A percentile compares a stretch with the other conserved stretches of the same genome.
Evolutionary conservation across 23 tunicate genomes (phyloP).

Genomic region (Corella eumyota): DNA sequence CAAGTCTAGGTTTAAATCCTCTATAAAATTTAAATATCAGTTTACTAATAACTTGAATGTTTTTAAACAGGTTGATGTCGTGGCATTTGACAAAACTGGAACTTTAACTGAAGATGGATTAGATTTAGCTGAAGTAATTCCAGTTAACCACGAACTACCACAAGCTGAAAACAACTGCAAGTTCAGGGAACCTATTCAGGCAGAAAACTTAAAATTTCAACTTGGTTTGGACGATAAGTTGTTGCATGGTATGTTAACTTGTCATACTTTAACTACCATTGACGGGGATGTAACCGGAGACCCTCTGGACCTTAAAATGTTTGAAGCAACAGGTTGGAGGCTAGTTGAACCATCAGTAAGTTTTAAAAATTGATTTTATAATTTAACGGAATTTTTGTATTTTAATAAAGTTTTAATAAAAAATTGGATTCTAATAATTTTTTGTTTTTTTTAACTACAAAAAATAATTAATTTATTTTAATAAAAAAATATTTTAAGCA

Average conservation of each 20-base stretch:
- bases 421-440: no score
- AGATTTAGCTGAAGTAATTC: slow-evolving; percentile 36
- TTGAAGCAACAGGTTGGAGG: slow-evolving; percentile 86
- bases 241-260: slow-evolving; percentile 57
- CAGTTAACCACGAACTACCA: background rate
- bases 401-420: no score
- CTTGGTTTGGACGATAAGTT: slow-evolving; percentile 11
- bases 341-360: slow-evolving; percentile 75
- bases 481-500: no score
- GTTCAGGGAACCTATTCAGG: slow-evolving; percentile 4
- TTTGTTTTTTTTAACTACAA: no score
- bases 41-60: no score
- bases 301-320: slow-evolving; percentile 96
- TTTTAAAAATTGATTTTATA: no score
- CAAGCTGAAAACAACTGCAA: slow-evolving; percentile 1
- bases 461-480: no score
- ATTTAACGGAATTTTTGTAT: no score
- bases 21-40: no score
- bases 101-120: slow-evolving; percentile 96
- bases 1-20: no score
- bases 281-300: slow-evolving; percentile 75
- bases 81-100: slow-evolving; percentile 98
- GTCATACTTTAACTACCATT: slow-evolving; percentile 92
- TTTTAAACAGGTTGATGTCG: slow-evolving; percentile 60
- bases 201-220: background rate